These are phyloP conservation scores for Chorisops tibialis DNA, from an alignment of 2,888 invertebrate genomes.

Conservation along the genomic window DNA sequence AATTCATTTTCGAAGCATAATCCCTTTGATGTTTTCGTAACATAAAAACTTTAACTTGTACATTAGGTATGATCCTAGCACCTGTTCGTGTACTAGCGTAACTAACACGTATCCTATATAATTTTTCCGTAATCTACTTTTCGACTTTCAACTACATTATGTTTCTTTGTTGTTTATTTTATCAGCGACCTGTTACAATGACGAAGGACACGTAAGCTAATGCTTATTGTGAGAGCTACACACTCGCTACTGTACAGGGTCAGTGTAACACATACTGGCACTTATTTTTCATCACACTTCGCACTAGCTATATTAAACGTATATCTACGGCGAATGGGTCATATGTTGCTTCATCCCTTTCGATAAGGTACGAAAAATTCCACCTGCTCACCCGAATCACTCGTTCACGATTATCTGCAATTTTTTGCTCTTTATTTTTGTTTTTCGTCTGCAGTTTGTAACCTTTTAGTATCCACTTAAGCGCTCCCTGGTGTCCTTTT, in stretches of 20 bases:
- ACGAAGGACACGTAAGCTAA: no score
- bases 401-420: no score
- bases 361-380: no score
- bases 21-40: conserved; percentile 38
- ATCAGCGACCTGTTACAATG: no score
- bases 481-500: conserved; percentile 5
- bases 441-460: conserved; percentile 1
- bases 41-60: conserved; percentile 20
- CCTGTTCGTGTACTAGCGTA: neutral
- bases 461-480: conserved; percentile 26
- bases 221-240: no score
- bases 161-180: neutral
- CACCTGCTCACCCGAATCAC: no score
- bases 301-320: no score
- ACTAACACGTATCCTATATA: neutral
- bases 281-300: no score
- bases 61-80: conserved; percentile 9
- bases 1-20: conserved; percentile 51
- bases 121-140: conserved; percentile 1
- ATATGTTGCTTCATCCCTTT: no score
- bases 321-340: no score
- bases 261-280: no score
- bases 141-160: neutral
- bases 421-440: neutral
- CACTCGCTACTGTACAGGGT: no score